Percentiles rank a stretch among this genome's conserved stretches.
phyloP scores from a whole-genome alignment of 2,888 invertebrate species.

The Scaptomyza caliginosa region DNA sequence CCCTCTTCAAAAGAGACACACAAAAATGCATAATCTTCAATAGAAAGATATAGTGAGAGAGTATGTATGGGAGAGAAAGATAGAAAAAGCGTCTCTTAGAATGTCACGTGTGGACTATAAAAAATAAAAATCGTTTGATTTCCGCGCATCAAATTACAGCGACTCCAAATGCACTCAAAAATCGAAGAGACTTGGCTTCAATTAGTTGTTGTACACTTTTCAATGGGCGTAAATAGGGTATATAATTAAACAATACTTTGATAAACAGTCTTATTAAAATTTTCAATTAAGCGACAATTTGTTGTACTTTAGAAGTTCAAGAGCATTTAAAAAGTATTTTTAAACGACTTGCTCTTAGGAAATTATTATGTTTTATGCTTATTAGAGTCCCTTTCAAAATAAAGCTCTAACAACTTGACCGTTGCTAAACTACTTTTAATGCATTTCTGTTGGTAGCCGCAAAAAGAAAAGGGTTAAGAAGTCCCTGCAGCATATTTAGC shows the following conservation, averaged over 20 bases:
- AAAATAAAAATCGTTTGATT: constrained; percentile 58
- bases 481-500: constrained; percentile 47
- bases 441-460: constrained; percentile 43
- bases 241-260: too few relatives aligned
- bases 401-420: background rate
- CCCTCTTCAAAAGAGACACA: constrained; percentile 14
- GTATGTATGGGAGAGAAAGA: background rate
- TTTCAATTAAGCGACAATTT: too few relatives aligned
- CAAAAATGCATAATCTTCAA: background rate
- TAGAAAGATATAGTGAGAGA: background rate
- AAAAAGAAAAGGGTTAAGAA: constrained; percentile 41
- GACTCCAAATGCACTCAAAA: constrained; percentile 3
- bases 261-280: too few relatives aligned
- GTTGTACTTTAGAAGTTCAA: too few relatives aligned
- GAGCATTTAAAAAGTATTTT: too few relatives aligned
- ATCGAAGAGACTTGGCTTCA: constrained; percentile 3
- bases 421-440: constrained; percentile 26
- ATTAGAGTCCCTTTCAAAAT: background rate
- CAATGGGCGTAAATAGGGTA: background rate
- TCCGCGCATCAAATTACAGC: constrained; percentile 22
- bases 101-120: constrained; percentile 71
- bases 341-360: too few relatives aligned
- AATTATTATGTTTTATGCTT: too few relatives aligned
- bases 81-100: background rate
- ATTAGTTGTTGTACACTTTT: constrained; percentile 18